Base-by-base conservation (phyloP, 2,888 invertebrate genomes). In the Eubasilissa splendida region DNA sequence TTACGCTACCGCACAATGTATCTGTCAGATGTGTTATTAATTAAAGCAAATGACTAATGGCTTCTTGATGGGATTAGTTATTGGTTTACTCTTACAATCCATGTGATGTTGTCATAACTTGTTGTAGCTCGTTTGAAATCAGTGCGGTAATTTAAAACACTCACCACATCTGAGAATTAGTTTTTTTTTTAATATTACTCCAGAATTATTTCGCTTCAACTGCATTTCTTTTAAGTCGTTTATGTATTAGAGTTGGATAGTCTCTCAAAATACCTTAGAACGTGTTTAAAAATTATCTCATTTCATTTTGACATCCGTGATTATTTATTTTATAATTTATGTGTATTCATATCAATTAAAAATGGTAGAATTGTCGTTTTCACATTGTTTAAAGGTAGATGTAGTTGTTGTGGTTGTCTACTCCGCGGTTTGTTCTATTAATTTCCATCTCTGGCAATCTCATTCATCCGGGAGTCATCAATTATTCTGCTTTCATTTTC, bases 401-500 rank as follows among this genome's bases (percentile, higher is more conserved):
- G 42, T 8, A n/a, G n/a, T 60, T 60, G 60, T 22, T 22, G 60
- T 14, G 65, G 31, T 33, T 33, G 65, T 65, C 65, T 31, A 33
- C 31, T 14, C 31, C 33, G 31, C 12, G 31, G 65, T 31, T 65
- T 11, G 58, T 58, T 8, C 65, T 65, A 65, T 65, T 65, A 65
- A 65, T 65, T 22, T 14, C n/a, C 31, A 65, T 33, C 31, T 65
- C 52, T 53, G 53, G 70, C 70, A 22, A 60, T 31, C 54, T 60
- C 77, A 68, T 76, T 58, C 77, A 77, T 59, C 33, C 78, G 78
- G 58, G 14, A 77, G 76, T 75, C 81, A 81, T 81, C 81, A 81
- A 81, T 80, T 82, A 80, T 82, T 66, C 71, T 54, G 71, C 76
- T 80, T 78, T 80, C 80, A 71, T 70, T 79, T 79, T 78, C 80